A percentile compares a stretch with the other conserved stretches of the same genome.
These are phyloP conservation scores for Blomia tropicalis DNA, from an alignment of 2,888 invertebrate species.

Conservation along the genomic window DNA sequence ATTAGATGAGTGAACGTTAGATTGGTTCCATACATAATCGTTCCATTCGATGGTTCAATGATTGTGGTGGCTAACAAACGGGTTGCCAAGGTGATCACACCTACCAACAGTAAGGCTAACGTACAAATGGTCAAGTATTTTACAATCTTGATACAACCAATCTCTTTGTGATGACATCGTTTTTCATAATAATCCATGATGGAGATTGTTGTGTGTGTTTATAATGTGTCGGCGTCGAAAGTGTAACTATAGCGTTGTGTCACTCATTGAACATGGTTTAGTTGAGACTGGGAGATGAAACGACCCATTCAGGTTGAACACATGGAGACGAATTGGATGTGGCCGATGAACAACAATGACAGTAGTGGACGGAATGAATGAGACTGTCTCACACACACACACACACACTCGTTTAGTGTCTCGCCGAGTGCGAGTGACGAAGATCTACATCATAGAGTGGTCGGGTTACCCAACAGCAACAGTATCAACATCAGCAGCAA, in stretches of 20 bases:
- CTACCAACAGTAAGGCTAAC: background rate
- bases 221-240: no score
- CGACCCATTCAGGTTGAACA: no score
- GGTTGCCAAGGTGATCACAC: background rate
- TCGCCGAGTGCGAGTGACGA: no score
- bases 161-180: conserved; percentile 3
- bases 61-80: background rate
- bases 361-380: no score
- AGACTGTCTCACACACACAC: no score
- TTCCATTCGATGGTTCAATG: background rate
- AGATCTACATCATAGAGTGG: background rate
- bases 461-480: background rate
- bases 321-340: no score
- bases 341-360: no score
- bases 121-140: conserved; percentile 8
- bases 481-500: background rate
- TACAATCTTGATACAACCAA: background rate
- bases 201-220: background rate
- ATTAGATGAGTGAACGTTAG: background rate
- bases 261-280: no score
- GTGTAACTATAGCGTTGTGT: no score
- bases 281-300: no score
- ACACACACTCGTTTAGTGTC: no score
- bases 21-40: background rate
- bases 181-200: conserved; percentile 6